Percentiles rank a stretch among this genome's conserved stretches.
These are phyloP conservation scores for Dicrurus megarhynchus DNA, from an alignment of 2,113 vertebrate genomes.

Conservation along the genomic window DNA sequence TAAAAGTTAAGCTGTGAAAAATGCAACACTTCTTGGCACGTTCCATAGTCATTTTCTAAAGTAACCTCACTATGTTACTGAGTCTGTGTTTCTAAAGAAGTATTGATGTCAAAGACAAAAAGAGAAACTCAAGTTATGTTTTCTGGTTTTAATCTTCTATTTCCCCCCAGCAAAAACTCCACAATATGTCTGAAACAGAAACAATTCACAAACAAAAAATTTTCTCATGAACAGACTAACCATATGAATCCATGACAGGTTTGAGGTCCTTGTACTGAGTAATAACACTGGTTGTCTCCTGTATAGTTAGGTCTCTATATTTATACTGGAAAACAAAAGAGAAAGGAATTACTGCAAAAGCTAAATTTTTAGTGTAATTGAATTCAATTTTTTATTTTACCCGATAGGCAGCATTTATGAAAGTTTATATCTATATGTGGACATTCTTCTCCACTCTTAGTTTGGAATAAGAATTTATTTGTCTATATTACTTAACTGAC, in stretches of 20 bases:
- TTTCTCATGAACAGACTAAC: constrained; percentile 68
- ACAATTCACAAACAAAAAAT: background rate
- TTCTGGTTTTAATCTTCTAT: background rate
- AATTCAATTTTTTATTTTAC: background rate
- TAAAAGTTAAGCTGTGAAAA: background rate
- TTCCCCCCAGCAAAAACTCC: background rate
- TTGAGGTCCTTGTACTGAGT: constrained; percentile 96
- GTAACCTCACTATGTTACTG: background rate
- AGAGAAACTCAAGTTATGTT: background rate
- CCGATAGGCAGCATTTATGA: background rate
- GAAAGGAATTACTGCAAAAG: background rate
- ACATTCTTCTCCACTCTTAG: background rate
- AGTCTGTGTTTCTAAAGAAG: background rate
- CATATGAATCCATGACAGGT: constrained; percentile 93
- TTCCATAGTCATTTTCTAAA: background rate
- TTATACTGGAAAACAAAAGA: constrained; percentile 87
- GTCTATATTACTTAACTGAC: background rate
- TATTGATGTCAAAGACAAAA: background rate
- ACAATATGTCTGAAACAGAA: background rate
- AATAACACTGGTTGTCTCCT: constrained; percentile 91
- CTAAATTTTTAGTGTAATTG: background rate
- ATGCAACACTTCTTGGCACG: background rate
- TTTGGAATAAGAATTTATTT: background rate
- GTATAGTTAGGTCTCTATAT: constrained; percentile 93
- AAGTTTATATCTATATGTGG: background rate